phyloP scores from a whole-genome alignment of 2,888 invertebrate species.

The Abrostola tripartita region DNA sequence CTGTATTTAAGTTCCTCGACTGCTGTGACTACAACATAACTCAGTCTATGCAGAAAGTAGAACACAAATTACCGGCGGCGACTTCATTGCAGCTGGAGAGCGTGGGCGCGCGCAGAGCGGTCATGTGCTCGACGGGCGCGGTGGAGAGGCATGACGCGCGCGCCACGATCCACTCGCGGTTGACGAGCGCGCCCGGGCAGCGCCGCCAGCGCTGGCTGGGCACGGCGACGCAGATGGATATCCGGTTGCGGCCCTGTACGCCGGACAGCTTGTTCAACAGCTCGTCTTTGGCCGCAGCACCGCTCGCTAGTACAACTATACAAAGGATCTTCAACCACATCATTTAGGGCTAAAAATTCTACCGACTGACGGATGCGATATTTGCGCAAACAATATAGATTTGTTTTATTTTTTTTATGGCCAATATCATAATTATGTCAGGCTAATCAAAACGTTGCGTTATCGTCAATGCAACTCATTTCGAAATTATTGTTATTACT shows the following conservation, averaged over 20 bases:
- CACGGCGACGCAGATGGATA: slow-evolving; percentile 43
- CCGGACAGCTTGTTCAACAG: slow-evolving; percentile 49
- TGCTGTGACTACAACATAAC: too few species aligned
- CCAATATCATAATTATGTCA: slow-evolving; percentile 18
- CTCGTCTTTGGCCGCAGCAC: slow-evolving; percentile 26
- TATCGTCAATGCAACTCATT: too few species aligned
- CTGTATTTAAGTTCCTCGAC: too few species aligned
- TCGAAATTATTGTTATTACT: too few species aligned
- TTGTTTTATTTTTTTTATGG: slow-evolving; percentile 3
- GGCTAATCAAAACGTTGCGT: neutral
- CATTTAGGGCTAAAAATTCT: slow-evolving; percentile 5
- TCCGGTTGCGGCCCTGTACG: slow-evolving; percentile 32
- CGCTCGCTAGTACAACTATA: slow-evolving; percentile 16
- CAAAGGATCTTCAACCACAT: slow-evolving; percentile 40
- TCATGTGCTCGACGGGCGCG: slow-evolving; percentile 14
- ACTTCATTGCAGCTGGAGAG: slow-evolving; percentile 38
- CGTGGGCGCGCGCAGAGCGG: slow-evolving; percentile 20
- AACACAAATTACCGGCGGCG: slow-evolving; percentile 25
- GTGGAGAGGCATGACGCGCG: slow-evolving; percentile 50
- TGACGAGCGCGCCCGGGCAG: slow-evolving; percentile 57
- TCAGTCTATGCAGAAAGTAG: neutral
- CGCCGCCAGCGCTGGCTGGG: slow-evolving; percentile 25
- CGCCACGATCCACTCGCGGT: slow-evolving; percentile 57
- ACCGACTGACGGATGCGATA: slow-evolving; percentile 5
- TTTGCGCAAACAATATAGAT: slow-evolving; percentile 1